Evolutionary conservation across 2,113 vertebrate genomes (phyloP), one percentile per base, ranked within the genome.

Genomic region (Tragelaphus scriptus): DNA sequence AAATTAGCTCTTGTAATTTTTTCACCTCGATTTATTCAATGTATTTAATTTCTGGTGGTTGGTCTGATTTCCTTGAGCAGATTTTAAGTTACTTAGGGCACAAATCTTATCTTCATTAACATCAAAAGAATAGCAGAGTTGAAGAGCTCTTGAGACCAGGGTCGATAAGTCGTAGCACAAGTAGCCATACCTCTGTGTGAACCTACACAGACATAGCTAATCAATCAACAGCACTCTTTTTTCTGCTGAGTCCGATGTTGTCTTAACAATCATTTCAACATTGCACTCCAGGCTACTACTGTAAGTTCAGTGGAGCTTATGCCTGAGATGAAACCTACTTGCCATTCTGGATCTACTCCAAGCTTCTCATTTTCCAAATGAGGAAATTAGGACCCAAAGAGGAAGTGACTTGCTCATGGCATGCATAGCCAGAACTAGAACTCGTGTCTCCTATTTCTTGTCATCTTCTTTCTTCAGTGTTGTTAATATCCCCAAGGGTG

Each of bases 21-120:
- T 65, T n/a, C 14, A 65, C 53, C 81, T 87, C 28, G 19, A 95
- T 88, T 92, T 80, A 86, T 75, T 92, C 16, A 85, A 71, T 36
- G 28, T 11, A 25, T 84, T 7, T 88, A 86, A 95, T 90, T 89
- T 77, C 59, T 92, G 28, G 19, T 96, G 68, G 28, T 58, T 14
- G 6, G 15, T 59, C 84, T 93, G 79, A 80, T 49, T 63, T 65
- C 32, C 16, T 10, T 25, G 71, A 85, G 51, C 19, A 80, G 32
- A 88, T 40, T 91, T 55, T 58, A 77, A 28, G 21, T 88, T 92
- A 36, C 32, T 53, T 53, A 71, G 23, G 30, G 92, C 17, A 87
- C 90, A 81, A 77, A 61, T 82, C 81, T 90, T 51, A 25, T 58
- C 47, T 58, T 87, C 23, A 23, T 96, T 51, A 25, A 77, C 21